Evolutionary conservation across 30 jellyfish, hydroid and myxozoan genomes (phyloP).

Genomic region (Aurelia aurita complex sp. Pacific): DNA sequence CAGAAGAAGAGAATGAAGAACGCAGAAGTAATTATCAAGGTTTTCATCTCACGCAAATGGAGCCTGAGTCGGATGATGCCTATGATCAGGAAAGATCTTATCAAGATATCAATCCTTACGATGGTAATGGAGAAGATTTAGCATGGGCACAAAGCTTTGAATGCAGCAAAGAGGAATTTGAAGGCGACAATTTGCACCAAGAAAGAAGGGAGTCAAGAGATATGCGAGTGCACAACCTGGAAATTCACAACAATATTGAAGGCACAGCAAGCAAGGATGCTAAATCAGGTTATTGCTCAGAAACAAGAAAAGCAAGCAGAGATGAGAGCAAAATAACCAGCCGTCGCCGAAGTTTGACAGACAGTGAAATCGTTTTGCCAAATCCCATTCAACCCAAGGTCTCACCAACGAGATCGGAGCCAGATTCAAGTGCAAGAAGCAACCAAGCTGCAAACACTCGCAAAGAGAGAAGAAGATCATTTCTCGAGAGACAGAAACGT

Average conservation of each 20-base stretch:
- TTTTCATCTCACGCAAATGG: background rate
- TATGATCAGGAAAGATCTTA: background rate
- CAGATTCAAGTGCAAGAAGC: constrained; percentile 28
- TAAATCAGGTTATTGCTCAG: background rate
- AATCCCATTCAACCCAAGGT: background rate
- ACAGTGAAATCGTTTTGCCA: constrained; percentile 31
- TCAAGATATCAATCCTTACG: background rate
- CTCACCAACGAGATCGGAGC: constrained; percentile 58
- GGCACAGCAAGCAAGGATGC: background rate
- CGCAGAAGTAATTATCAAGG: background rate
- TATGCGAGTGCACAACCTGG: background rate
- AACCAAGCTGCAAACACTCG: constrained; percentile 11
- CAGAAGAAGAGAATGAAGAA: background rate
- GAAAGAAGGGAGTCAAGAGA: background rate
- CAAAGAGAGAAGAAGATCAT: constrained; percentile 53
- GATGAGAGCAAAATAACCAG: background rate
- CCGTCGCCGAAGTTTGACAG: constrained; percentile 43
- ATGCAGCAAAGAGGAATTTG: background rate
- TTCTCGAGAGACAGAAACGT: constrained; percentile 59
- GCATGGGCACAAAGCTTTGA: background rate
- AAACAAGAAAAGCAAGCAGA: background rate
- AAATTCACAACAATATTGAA: background rate
- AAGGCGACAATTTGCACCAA: background rate
- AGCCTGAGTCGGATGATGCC: background rate
- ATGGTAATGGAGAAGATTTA: background rate